Base-by-base conservation (phyloP, 2,797 vertebrate genomes). In the Phyllotis vaccarum region DNA sequence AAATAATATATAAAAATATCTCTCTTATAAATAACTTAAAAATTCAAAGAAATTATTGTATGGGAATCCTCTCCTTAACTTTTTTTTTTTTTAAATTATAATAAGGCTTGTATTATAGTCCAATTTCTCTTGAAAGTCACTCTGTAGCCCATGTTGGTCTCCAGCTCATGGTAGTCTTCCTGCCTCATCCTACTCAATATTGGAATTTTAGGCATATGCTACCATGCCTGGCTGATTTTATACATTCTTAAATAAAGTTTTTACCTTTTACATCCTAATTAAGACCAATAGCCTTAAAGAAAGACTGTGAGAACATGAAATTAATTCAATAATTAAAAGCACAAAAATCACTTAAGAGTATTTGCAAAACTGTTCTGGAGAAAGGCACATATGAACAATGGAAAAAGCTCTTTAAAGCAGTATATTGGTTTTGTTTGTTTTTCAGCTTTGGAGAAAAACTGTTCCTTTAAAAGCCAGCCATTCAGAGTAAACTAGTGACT, bases 381-480 rank as follows among this genome's bases (percentile, higher is more conserved):
- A 95, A 97, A 96, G 72, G 11, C 94, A 2, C 54, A 76, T 95
- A 90, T 94, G 95, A n/a, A 89, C 94, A 93, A 7, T 92, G 13
- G 29, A 24, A 91, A n/a, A 86, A 90, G 19, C 21, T 82, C 24
- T 91, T 95, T 72, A 95, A 95, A 96, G 49, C 52, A 96, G 49
- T 87, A 75, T 82, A 43, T 88, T 83, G 82, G 40, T 97, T 85
- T 49, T 46, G 56, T 40, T 82, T 83, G 66, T 88, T 64, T 95
- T 94, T 92, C 43, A 95, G 40, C 60, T 94, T 96, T 93, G 93
- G 79, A 87, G 97, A 97, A 95, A 97, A 97, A 96, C 93, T 96
- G 60, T 34, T 97, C 95, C 96, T 97, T 98, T 98, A 96, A 96
- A 98, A 96, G 43, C 88, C 87, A 93, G 92, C 37, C 29, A 75